Evolutionary conservation across 1,140 invertebrate genomes (phyloP), one percentile per base, ranked within the genome.

Genomic region (Neodiprion virginianus): DNA sequence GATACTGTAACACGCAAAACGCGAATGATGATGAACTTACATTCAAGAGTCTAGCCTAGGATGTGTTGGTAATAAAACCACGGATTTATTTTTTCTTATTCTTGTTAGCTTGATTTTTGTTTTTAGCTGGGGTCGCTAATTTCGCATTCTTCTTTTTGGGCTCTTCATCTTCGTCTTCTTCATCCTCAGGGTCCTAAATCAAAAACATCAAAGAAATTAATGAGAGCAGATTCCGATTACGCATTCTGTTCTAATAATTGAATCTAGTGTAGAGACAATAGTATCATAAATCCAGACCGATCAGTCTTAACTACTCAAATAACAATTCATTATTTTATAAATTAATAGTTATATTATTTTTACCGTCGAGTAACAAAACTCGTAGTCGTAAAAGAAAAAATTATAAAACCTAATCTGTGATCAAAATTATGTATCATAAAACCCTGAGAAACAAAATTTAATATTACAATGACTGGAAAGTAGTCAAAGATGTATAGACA

Each of bases 111-210:
- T 86, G 85, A 81, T 77, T 81, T 88, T 88, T 87, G 79, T 85
- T 87, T 87, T 88, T 88, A 77, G 82, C 81, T 74, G 82, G 78
- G 72, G 82, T 76, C 74, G 81, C 21, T 79, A 85, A 72, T 81
- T 86, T 86, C 71, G 80, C 80, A 66, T 82, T 87, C 79, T 88
- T 88, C 83, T 86, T 87, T 78, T 88, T 88, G 66, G 86, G 85
- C 80, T 88, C 87, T 3, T 89, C 88, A 1, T 88, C 87, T 67
- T 89, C 88, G 7, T 89, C 88, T 17, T 88, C 88, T 66, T 88
- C 87, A 49, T 86, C 85, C 77, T 88, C 87, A 8, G 82, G 82
- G 77, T 89, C 88, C 88, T 89, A 80, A 17, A 77, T 81, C 49
- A 48, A 3, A 71, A 71, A 71, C 21, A 71, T 12, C 74, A 66